Evolutionary conservation across 2,888 invertebrate species (phyloP), one percentile per base, ranked within the genome.

Genomic region (Chloroclystis v-ata): DNA sequence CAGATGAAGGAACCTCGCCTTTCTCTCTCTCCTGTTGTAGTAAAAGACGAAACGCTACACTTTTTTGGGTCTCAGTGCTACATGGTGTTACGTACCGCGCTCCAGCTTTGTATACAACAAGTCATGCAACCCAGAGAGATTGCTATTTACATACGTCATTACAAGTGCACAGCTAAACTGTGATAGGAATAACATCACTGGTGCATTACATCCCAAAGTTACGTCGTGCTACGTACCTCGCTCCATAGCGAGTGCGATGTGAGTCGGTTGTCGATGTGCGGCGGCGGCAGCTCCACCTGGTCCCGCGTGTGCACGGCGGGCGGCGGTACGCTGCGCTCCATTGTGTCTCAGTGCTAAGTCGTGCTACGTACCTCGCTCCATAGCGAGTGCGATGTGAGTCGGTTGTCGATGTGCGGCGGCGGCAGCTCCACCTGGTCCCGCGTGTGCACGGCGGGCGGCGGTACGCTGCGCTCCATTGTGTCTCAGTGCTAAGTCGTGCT

Each of bases 11-110:
- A n/a, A n/a, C n/a, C n/a, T n/a, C n/a, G n/a, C n/a, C n/a, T n/a
- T n/a, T n/a, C n/a, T n/a, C n/a, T n/a, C n/a, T n/a, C n/a, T n/a
- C n/a, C n/a, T n/a, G n/a, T n/a, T n/a, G n/a, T n/a, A n/a, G n/a
- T n/a, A n/a, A n/a, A n/a, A n/a, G 80, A 71, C 75, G 78, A 75
- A 75, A 82, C 85, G 13, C 83, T 71, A 5, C 39, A 83, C 80
- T 98, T 98, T 83, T 97, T 93, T 86, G 96, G 97, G 82, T 99
- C 98, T n/a, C n/a, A n/a, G 77, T 90, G 43, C 97, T 97, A 33
- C 97, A 10, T 29, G 13, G 6, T 26, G 26, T 5, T 4, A 54
- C 68, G 73, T 73, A 95, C 95, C 90, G 96, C 95, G 26, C 93
- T 89, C n/a, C n/a, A n/a, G n/a, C n/a, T n/a, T n/a, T n/a, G n/a